A percentile compares a stretch with the other conserved stretches of the same genome.
Evolutionary conservation across 2,888 invertebrate species (phyloP).

Genomic region (Chromoteleia sp.): DNA sequence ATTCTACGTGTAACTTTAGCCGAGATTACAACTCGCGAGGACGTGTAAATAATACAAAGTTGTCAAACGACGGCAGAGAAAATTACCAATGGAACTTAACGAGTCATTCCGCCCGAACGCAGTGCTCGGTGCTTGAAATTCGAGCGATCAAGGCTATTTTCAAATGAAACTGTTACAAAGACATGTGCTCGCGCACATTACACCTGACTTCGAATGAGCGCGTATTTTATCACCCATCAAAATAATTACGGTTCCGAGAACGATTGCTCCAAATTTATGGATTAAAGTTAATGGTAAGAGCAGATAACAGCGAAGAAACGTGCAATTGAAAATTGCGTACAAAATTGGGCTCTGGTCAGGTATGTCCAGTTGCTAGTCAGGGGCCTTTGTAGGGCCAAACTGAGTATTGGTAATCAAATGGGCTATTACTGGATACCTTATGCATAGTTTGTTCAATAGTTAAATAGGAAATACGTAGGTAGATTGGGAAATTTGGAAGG

Average conservation of each 20-base stretch:
- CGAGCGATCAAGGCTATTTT: conserved; percentile 58
- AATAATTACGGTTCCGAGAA: conserved; percentile 61
- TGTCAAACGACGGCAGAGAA: conserved; percentile 66
- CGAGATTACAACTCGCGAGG: conserved; percentile 54
- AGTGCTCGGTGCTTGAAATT: conserved; percentile 61
- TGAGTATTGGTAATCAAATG: no score
- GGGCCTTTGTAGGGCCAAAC: no score
- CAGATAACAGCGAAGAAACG: conserved; percentile 28
- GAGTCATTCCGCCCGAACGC: conserved; percentile 54
- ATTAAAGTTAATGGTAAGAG: conserved; percentile 16
- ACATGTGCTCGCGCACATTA: conserved; percentile 27
- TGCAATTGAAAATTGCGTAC: no score
- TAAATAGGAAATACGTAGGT: no score
- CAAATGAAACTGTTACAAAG: conserved; percentile 40
- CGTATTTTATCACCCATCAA: conserved; percentile 57
- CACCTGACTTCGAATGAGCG: conserved; percentile 13
- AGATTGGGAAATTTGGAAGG: no score
- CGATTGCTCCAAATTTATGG: conserved; percentile 22
- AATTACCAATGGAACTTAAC: conserved; percentile 68
- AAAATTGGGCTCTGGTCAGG: no score
- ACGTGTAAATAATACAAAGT: conserved; percentile 59
- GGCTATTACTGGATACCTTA: no score
- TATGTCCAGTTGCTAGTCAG: no score
- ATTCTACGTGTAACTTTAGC: conserved; percentile 53
- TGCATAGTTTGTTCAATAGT: no score